Conservation (phyloP, 2,113 vertebrate species). For the Noctilio leporinus region DNA sequence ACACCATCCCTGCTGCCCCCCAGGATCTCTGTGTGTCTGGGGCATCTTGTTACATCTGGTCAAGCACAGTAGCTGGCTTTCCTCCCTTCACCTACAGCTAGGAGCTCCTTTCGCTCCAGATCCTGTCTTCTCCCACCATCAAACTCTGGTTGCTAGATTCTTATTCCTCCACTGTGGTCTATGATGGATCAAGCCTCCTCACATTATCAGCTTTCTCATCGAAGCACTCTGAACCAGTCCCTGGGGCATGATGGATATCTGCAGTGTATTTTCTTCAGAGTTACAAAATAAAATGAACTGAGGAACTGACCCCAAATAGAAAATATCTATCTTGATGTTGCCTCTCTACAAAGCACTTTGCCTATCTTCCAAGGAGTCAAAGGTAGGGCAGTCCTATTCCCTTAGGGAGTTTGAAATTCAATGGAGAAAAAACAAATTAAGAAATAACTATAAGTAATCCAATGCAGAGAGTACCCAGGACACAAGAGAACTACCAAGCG, state of each 20-base stretch:
- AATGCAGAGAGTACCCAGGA: neutral
- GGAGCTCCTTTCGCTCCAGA: neutral
- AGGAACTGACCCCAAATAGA: neutral
- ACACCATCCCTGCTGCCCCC: neutral
- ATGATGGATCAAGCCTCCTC: neutral
- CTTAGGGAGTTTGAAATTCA: neutral
- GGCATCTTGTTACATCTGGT: neutral
- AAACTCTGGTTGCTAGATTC: neutral
- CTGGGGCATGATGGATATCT: neutral
- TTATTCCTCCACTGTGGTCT: neutral
- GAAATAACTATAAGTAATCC: slow-evolving; percentile 15
- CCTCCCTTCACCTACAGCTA: neutral
- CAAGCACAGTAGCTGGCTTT: neutral
- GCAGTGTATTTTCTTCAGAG: neutral
- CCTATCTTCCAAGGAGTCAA: neutral
- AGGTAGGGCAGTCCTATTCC: neutral
- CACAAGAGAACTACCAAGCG: neutral
- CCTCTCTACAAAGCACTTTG: neutral
- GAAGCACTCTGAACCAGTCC: neutral
- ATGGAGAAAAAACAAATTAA: neutral
- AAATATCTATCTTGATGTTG: neutral
- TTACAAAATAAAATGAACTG: neutral
- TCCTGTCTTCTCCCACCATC: neutral
- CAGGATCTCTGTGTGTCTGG: neutral
- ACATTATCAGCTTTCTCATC: neutral